phyloP scores from a whole-genome alignment of 2,797 vertebrate species.

The Neopelma chrysocephalum region DNA sequence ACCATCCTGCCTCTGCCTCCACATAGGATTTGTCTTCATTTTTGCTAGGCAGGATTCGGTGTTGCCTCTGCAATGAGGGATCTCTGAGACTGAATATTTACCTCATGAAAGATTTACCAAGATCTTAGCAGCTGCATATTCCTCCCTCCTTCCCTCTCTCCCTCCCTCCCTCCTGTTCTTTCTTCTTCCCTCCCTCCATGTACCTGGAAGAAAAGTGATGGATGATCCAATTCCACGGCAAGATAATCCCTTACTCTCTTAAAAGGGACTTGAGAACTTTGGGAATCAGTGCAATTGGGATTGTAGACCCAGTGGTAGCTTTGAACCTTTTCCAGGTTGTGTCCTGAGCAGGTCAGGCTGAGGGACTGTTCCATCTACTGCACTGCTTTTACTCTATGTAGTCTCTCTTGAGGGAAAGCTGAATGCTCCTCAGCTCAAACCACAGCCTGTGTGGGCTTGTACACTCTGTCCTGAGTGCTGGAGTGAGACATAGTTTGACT shows the following conservation, averaged over 20 bases:
- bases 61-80: not conserved
- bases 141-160: fast-evolving
- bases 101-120: not conserved
- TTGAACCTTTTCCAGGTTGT: not conserved
- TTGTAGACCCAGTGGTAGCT: not conserved
- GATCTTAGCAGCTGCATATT: not conserved
- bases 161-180: too few relatives aligned
- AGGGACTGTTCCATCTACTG: not conserved
- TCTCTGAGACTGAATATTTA: not conserved
- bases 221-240: not conserved
- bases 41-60: not conserved
- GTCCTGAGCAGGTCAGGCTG: not conserved
- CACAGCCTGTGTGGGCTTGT: not conserved
- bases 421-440: not conserved
- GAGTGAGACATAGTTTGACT: not conserved
- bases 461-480: not conserved
- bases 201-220: not conserved
- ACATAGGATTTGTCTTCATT: not conserved
- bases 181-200: fast-evolving
- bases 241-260: not conserved
- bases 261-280: not conserved
- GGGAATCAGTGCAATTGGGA: not conserved
- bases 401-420: not conserved
- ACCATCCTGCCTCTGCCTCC: not conserved
- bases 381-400: not conserved